These are phyloP conservation scores for Molorchus minor DNA, from an alignment of 2,888 invertebrate species.

Conservation along the genomic window DNA sequence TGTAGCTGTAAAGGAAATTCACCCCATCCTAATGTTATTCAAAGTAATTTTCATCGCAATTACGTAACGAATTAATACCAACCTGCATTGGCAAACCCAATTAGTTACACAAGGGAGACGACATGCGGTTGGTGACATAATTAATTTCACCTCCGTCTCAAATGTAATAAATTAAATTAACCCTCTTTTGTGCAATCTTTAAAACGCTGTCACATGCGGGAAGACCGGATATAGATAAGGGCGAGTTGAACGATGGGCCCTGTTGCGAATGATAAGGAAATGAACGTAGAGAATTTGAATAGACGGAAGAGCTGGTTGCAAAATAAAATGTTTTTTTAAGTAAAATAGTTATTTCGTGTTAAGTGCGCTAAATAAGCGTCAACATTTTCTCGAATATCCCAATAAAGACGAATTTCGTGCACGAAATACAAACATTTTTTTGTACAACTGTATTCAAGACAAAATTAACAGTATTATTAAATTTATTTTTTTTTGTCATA, in stretches of 20 bases:
- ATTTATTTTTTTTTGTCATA: no score
- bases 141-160: conserved; percentile 20
- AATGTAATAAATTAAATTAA: conserved; percentile 20
- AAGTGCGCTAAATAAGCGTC: no score
- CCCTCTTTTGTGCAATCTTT: conserved; percentile 26
- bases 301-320: no score
- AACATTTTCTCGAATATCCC: no score
- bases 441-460: no score
- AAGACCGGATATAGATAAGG: conserved; percentile 14
- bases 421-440: no score
- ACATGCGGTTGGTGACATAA: conserved; percentile 3
- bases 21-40: no score
- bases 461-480: no score
- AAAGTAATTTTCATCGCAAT: neutral
- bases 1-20: no score
- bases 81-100: neutral
- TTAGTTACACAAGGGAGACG: neutral
- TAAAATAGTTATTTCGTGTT: no score
- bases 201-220: conserved; percentile 22
- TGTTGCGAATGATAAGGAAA: conserved; percentile 27
- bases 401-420: no score
- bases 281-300: conserved; percentile 29
- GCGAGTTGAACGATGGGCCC: conserved; percentile 19
- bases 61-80: conserved; percentile 4
- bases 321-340: no score